phyloP scores from a whole-genome alignment of 30 jellyfish, hydroid and myxozoan species.

The Aurelia aurita complex sp. Pacific region DNA sequence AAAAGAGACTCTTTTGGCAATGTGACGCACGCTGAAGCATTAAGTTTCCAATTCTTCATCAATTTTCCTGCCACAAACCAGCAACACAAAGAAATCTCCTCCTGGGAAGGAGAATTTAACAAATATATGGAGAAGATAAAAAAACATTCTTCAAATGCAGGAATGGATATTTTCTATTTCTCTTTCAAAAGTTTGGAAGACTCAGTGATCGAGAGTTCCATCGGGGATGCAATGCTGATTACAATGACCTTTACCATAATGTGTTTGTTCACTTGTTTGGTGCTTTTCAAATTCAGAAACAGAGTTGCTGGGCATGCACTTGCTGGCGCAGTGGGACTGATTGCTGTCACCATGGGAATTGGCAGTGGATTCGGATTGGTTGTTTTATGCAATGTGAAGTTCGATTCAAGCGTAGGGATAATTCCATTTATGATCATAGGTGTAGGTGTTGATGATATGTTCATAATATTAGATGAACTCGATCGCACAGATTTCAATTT shows the following conservation, averaged over 20 bases:
- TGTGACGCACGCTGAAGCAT: slow-evolving; percentile 2
- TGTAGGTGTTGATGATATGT: slow-evolving; percentile 61
- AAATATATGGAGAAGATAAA: neutral
- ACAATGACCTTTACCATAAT: slow-evolving; percentile 35
- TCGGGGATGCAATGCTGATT: slow-evolving; percentile 32
- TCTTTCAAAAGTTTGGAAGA: slow-evolving; percentile 45
- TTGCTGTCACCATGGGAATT: slow-evolving; percentile 43
- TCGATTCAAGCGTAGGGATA: slow-evolving; percentile 38
- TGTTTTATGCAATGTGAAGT: slow-evolving; percentile 8
- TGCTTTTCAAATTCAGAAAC: slow-evolving; percentile 14
- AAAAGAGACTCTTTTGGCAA: neutral
- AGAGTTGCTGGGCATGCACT: slow-evolving; percentile 49
- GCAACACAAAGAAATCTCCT: neutral
- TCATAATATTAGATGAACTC: slow-evolving; percentile 48
- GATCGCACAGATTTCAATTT: slow-evolving; percentile 33
- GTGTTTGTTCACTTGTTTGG: slow-evolving; percentile 37
- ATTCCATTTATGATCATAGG: slow-evolving; percentile 56
- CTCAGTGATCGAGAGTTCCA: slow-evolving; percentile 32
- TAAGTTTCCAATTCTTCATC: slow-evolving; percentile 8
- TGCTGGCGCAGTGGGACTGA: slow-evolving; percentile 43
- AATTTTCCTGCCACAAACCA: slow-evolving; percentile 15
- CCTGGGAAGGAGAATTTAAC: slow-evolving; percentile 31
- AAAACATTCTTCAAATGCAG: neutral
- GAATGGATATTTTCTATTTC: slow-evolving; percentile 21
- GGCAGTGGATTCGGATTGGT: slow-evolving; percentile 54